Conservation (phyloP, 2,888 invertebrate species). For the Vannuccia rotundouncinata region DNA sequence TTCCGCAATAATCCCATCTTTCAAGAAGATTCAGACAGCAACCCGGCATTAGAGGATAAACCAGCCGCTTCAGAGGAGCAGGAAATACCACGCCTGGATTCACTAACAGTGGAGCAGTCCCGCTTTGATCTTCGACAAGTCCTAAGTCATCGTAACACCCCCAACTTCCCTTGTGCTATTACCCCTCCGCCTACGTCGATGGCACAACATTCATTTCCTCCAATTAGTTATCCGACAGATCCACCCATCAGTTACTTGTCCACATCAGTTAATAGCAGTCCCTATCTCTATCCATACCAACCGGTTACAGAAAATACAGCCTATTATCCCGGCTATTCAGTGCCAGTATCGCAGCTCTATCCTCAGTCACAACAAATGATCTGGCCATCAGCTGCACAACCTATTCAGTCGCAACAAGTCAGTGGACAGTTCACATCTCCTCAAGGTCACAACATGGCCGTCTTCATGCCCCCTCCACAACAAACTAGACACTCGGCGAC, state of each 20-base stretch:
- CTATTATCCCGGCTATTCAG: neutral
- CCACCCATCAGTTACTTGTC: neutral
- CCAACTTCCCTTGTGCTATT: neutral
- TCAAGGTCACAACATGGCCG: too few relatives aligned
- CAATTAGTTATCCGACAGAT: neutral
- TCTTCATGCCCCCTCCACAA: too few relatives aligned
- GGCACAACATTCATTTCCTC: neutral
- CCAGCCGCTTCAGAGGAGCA: neutral
- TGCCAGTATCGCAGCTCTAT: neutral
- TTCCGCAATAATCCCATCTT: conserved; percentile 10
- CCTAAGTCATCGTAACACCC: neutral
- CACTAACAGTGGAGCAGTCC: neutral
- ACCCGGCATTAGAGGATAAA: neutral
- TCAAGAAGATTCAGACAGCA: neutral
- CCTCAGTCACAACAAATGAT: too few relatives aligned
- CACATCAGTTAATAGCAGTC: neutral
- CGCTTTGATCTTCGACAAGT: conserved; percentile 6
- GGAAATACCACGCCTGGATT: neutral
- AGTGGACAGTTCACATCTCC: too few relatives aligned
- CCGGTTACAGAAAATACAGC: neutral
- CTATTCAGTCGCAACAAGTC: too few relatives aligned
- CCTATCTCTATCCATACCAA: neutral
- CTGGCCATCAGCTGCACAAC: too few relatives aligned
- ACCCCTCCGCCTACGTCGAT: neutral
- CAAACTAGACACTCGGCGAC: too few relatives aligned